Evolutionary conservation across 2,888 invertebrate genomes (phyloP), one percentile per base, ranked within the genome.

Genomic region (Cybosia mesomella): DNA sequence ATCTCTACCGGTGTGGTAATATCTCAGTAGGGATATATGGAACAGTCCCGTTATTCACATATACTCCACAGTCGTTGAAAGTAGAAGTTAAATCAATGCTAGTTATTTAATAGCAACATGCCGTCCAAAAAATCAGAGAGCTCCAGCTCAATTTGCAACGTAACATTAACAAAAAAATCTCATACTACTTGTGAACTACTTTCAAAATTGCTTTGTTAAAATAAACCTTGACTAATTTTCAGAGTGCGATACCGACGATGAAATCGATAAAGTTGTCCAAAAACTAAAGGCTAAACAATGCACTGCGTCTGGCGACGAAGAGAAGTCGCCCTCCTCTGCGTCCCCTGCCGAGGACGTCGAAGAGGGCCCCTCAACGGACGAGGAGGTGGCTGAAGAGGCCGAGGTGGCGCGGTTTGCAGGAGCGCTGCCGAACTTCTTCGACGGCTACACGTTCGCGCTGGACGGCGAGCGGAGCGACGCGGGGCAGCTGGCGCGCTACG

Each of bases 171-270:
- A n/a, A n/a, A n/a, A n/a, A n/a, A n/a, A n/a, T n/a, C n/a, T n/a
- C n/a, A n/a, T n/a, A n/a, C n/a, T n/a, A n/a, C n/a, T n/a, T n/a
- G n/a, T n/a, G n/a, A n/a, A n/a, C n/a, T 54, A 54, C 13, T 11
- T 0, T 22, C 54, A 13, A 4, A 13, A 24, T 22, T 4, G 22
- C 13, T 1, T 1, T 15, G 15, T 24, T 24, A 9, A 34, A 18
- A n/a, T 11, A 22, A 24, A n/a, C 1, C 11, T 22, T 22, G 5
- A 21, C 9, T 18, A n/a, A 34, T 24, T 75, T 69, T 0, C 76
- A 87, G 88, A 85, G 71, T 85, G 90, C 32, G 96, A 96, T 84
- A 96, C 96, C 0, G 96, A 97, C 76, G 96, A 96, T 75, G 96
- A 96, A 85, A 95, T 96, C 62, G 94, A 96, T 78, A 92, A 89